These are phyloP conservation scores for Danaus chrysippus DNA, from an alignment of 2,888 invertebrate genomes.

Conservation along the genomic window DNA sequence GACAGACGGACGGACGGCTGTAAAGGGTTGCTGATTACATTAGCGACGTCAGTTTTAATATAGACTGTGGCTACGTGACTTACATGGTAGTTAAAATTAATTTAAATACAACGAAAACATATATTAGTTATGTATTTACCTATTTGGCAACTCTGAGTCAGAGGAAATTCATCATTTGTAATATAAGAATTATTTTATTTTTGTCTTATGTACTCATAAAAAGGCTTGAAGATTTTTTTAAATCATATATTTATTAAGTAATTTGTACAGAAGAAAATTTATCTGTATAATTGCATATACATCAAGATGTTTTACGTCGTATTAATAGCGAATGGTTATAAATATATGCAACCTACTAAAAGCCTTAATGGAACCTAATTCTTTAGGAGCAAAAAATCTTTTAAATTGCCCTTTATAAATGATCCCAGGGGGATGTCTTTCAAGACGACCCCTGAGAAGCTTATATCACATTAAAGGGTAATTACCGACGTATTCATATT, in stretches of 20 bases:
- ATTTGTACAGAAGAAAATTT: no score
- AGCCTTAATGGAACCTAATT: slow-evolving; percentile 1
- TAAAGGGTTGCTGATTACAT: slow-evolving; percentile 49
- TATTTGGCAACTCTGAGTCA: no score
- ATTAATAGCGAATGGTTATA: not conserved
- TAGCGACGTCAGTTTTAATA: slow-evolving; percentile 41
- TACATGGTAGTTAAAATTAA: slow-evolving; percentile 6
- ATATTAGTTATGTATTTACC: not conserved
- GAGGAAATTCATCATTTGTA: no score
- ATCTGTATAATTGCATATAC: no score
- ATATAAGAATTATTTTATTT: no score
- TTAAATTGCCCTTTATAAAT: slow-evolving; percentile 26
- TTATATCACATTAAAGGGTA: slow-evolving; percentile 57
- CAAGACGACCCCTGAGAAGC: slow-evolving; percentile 40
- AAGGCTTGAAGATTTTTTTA: no score
- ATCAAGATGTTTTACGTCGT: no score
- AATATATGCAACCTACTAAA: slow-evolving; percentile 11
- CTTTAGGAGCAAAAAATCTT: slow-evolving; percentile 18
- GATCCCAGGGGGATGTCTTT: slow-evolving; percentile 28
- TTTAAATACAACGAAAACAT: slow-evolving; percentile 11
- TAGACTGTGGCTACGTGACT: slow-evolving; percentile 19
- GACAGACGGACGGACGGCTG: slow-evolving; percentile 47
- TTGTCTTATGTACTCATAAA: no score
- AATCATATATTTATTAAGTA: no score
- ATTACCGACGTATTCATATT: slow-evolving; percentile 53